Base-by-base conservation (phyloP, 2,888 invertebrate genomes). In the Flexamia atlantica region DNA sequence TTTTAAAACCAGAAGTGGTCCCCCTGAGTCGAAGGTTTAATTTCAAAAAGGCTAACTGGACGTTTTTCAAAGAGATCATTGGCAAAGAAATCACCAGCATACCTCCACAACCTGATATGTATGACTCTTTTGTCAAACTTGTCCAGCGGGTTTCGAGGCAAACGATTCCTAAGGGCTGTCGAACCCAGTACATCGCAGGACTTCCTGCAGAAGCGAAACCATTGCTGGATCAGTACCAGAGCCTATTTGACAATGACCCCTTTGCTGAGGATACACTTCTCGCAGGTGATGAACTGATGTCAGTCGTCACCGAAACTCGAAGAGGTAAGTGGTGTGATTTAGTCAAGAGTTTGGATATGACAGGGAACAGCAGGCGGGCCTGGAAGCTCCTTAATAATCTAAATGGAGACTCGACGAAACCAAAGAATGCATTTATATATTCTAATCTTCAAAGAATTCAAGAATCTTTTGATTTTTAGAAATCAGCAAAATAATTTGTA, bases 121-220 rank as follows among this genome's bases (percentile, higher is more conserved):
- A 85, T 76, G 50, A 85, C n/a, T 32, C 57, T 17, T 83, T 85
- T 53, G 81, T 83, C 32, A 57, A 84, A 3, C 25, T 70, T 32
- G 81, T 84, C 30, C 83, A 83, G 30, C 32, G n/a, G 46, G 40
- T 85, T 28, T 85, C 85, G 20, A 70, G 84, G 25, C 36, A 81
- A 81, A 68, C 68, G 20, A 84, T 84, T 10, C 84, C 84, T 3
- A 36, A 76, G 42, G 84, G 84, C 28, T 84, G 84, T 46, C 7
- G 82, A 50, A 40, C 57, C 4, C 70, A 50, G 20, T 84, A 84
- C 72, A 72, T 74, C 12, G 28, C 72, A 2, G 84, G 84, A 9
- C 72, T 84, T 25, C 36, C 36, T 36, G 36, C 4, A 9, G 36
- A 42, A 4, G 36, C 10, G 40, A 83, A n/a, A 36, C 81, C 14